A percentile compares a stretch with the other conserved stretches of the same genome.
Evolutionary conservation across 2,113 vertebrate species (phyloP).

Genomic region (Carassius gibelio): DNA sequence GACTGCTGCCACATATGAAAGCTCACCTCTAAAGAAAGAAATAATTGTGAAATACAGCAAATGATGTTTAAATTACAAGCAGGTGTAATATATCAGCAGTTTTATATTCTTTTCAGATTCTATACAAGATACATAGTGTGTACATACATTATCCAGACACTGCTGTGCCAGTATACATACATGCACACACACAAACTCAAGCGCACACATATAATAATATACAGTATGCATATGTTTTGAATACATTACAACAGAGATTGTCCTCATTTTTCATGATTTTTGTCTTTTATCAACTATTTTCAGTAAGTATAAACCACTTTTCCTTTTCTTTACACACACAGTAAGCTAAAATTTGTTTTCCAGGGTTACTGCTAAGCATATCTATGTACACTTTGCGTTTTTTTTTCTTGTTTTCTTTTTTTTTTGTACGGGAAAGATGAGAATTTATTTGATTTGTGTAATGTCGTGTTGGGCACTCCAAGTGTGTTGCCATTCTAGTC

Average conservation of each 20-base stretch:
- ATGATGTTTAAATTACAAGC: constrained; percentile 85
- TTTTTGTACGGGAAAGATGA: background rate
- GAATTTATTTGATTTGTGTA: background rate
- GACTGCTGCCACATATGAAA: constrained; percentile 79
- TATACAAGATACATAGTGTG: constrained; percentile 80
- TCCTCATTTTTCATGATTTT: constrained; percentile 69
- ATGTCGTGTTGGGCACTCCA: constrained; percentile 6
- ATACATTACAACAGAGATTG: constrained; percentile 78
- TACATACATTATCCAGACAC: constrained; percentile 78
- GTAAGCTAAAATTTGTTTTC: constrained; percentile 43
- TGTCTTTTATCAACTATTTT: constrained; percentile 51
- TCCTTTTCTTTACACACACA: constrained; percentile 53
- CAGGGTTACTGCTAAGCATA: constrained; percentile 68
- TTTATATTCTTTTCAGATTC: constrained; percentile 73
- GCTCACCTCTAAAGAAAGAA: constrained; percentile 81
- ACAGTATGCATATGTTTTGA: constrained; percentile 70
- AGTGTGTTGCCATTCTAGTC: constrained; percentile 31
- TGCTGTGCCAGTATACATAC: constrained; percentile 69
- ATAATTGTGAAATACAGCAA: constrained; percentile 74
- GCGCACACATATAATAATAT: constrained; percentile 66
- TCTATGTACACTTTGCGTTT: constrained; percentile 51
- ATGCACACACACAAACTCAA: constrained; percentile 60
- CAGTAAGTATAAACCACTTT: constrained; percentile 49
- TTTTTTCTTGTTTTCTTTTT: background rate
- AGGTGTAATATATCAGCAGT: constrained; percentile 86